Conservation (phyloP, 2,888 invertebrate species). For the Branchinecta sandiegonensis region DNA sequence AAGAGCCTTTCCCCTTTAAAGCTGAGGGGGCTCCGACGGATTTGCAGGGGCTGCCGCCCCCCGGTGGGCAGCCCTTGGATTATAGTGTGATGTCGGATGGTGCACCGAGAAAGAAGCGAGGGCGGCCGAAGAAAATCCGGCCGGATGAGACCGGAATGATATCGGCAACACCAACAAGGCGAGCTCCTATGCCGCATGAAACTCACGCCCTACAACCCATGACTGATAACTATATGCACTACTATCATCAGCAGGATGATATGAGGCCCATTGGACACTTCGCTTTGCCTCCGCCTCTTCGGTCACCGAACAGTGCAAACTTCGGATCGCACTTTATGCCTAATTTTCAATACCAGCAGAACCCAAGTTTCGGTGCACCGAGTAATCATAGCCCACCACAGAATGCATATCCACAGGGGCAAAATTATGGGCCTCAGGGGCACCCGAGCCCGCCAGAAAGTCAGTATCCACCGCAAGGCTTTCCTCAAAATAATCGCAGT, state of each 20-base stretch:
- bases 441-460: not conserved
- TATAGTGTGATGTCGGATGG: conserved; percentile 23
- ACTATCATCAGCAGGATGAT: not conserved
- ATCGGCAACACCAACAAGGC: not conserved
- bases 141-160: conserved; percentile 40
- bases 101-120: conserved; percentile 30
- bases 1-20: conserved; percentile 17
- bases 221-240: conserved; percentile 3
- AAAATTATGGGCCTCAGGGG: not conserved
- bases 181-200: conserved; percentile 19
- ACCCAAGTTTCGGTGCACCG: not conserved
- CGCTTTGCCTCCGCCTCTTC: conserved; percentile 7
- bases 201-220: conserved; percentile 23
- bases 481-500: conserved; percentile 10
- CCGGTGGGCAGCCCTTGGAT: not conserved
- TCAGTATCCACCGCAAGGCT: not conserved
- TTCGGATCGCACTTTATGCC: conserved; percentile 2
- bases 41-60: not conserved
- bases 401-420: not conserved
- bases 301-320: not conserved
- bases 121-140: conserved; percentile 61
- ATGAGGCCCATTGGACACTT: conserved; percentile 9
- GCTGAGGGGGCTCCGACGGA: conserved; percentile 6
- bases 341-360: not conserved
- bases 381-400: not conserved